Base-by-base conservation (phyloP, 2,113 vertebrate species). In the Prunella himalayana region DNA sequence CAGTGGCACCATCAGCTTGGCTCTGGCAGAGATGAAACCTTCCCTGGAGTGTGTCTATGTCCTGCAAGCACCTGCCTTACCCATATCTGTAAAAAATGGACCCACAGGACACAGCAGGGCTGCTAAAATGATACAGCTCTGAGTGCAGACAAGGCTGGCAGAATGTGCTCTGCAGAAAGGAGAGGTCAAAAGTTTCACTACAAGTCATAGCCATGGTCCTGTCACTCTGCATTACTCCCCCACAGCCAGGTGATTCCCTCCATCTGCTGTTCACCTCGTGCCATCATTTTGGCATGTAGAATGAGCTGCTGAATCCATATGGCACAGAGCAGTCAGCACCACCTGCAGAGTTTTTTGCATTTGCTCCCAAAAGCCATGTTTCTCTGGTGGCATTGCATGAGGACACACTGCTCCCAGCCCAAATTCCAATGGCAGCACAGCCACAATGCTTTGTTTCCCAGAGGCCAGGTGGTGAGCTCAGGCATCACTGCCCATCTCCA, bases 401-500 rank as follows among this genome's bases (percentile, higher is more conserved):
- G 61, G 65, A 63, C 15, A 5, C 1, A 0, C 28, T 68, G 47
- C 70, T 76, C n/a, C 30, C 11, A 56, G 75, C 19, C 31, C 6
- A 0, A 47, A 65, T 44, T 39, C 15, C 2, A 7, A 0, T 3
- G n/a, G 31, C 54, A 70, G 64, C 39, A 59, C 0, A 0, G 20
- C n/a, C 73, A 51, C 3, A 1, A 25, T 23, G n/a, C 45, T 45
- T 64, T 53, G 15, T 22, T 69, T 80, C 44, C 53, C 63, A 90
- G 71, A 76, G 37, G 49, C 68, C 60, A 60, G 16, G 25, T n/a
- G 57, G 27, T 20, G 42, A 86, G 64, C 42, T 66, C 72, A 59
- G 68, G 59, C 54, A 49, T 18, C 2, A 1, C 59, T 69, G n/a
- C 25, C 39, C 42, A 31, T 12, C 60, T 73, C 63, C 59, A 56